phyloP scores from a whole-genome alignment of 2,113 vertebrate species.

The Mastomys natalensis region DNA sequence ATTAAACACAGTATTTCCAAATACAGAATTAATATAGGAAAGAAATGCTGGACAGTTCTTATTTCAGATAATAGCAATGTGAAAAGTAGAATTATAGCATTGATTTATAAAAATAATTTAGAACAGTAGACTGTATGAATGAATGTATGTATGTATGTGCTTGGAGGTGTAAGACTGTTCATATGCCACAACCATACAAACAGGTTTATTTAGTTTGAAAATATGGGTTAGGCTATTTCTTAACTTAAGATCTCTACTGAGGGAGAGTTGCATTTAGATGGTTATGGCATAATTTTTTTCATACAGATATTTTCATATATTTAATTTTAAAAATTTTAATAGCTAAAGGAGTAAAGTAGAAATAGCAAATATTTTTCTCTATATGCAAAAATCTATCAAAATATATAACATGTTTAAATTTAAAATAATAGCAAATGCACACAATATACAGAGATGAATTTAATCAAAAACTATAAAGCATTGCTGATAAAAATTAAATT shows the following conservation, averaged over 20 bases:
- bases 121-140: not conserved
- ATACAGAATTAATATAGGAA: constrained; percentile 26
- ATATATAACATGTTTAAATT: not conserved
- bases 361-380: not conserved
- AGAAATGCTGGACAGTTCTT: not conserved
- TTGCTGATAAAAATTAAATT: not conserved
- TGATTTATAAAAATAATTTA: constrained; percentile 44
- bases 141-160: not conserved
- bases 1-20: constrained; percentile 24
- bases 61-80: constrained; percentile 45
- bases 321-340: not conserved
- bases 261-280: constrained; percentile 3
- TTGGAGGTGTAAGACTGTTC: not conserved
- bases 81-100: constrained; percentile 47
- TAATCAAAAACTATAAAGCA: not conserved
- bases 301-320: not conserved
- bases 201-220: not conserved
- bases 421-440: not conserved
- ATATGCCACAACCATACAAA: not conserved
- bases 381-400: not conserved
- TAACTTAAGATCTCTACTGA: not conserved
- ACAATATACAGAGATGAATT: not conserved
- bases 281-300: not conserved
- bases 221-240: constrained; percentile 9
- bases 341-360: not conserved